These are phyloP conservation scores for Zele albiditarsus DNA, from an alignment of 2,888 invertebrate species.

Conservation along the genomic window DNA sequence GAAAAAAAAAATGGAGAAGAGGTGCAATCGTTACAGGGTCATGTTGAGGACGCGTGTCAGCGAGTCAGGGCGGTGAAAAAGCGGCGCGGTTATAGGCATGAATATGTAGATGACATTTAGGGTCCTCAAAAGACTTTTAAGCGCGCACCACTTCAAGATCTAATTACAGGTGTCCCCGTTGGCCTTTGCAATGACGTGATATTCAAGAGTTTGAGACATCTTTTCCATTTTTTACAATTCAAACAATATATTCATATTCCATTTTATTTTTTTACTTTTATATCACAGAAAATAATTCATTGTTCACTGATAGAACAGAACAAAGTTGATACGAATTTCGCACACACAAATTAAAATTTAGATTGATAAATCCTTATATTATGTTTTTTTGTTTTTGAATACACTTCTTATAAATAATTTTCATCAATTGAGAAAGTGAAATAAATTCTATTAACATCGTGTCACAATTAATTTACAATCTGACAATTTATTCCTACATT, in stretches of 20 bases:
- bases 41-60: constrained; percentile 23
- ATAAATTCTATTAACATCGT: too few species aligned
- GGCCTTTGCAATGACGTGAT: constrained; percentile 16
- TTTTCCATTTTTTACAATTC: constrained; percentile 8
- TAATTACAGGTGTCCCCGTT: constrained; percentile 50
- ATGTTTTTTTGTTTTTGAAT: too few species aligned
- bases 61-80: constrained; percentile 38
- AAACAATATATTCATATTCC: background rate
- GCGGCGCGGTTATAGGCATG: constrained; percentile 59
- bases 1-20: constrained; percentile 9
- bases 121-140: constrained; percentile 51
- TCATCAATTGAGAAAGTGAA: too few species aligned
- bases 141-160: constrained; percentile 49
- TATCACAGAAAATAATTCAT: too few species aligned
- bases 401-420: too few species aligned
- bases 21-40: constrained; percentile 28
- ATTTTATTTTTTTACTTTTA: background rate
- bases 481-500: too few species aligned
- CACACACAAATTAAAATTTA: too few species aligned
- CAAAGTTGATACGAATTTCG: too few species aligned
- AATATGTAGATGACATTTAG: constrained; percentile 65
- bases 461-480: too few species aligned
- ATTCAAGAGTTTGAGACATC: background rate
- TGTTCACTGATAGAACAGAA: too few species aligned
- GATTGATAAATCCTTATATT: too few species aligned